Base-by-base conservation (phyloP, 2,113 vertebrate species). In the Cnemophilus loriae region DNA sequence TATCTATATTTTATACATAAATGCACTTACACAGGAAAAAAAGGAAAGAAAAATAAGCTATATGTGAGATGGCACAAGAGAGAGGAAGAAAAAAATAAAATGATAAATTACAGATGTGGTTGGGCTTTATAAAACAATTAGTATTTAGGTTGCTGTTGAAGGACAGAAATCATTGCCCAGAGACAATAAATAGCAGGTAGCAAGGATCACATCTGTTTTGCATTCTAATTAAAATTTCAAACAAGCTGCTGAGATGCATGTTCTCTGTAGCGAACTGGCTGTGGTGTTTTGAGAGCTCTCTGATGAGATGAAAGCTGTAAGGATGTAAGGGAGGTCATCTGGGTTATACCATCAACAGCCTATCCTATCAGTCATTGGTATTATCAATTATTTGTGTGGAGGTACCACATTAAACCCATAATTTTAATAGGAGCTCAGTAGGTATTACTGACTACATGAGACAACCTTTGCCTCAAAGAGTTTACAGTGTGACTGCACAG, bases 161-260 rank as follows among this genome's bases (percentile, higher is more conserved):
- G 85, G 41, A 56, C 39, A 64, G 63, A 96, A 83, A 81, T 83
- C 16, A 69, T 87, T 87, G 50, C 41, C 64, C 41, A 81, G 44
- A 96, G 88, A 28, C 61, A 85, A 81, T 69, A 78, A 85, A 77
- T 55, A 57, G n/a, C 41, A 81, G 65, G 79, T 69, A 88, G n/a
- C 16, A 84, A 90, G 61, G 57, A 53, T 73, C 55, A 47, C 47
- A 60, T 89, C 80, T 94, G 37, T 46, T 90, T 93, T 95, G 73
- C 56, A 69, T 82, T 93, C 46, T 92, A 86, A 93, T 71, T 94
- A 93, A 85, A 89, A 84, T 87, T 95, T 96, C 73, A 93, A 89
- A 83, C 50, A 91, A 64, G 41, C n/a, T 60, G 21, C 61, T 88
- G 63, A 67, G 23, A 67, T 68, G 11, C 23, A 30, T 76, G n/a